Base-by-base conservation (phyloP, 2,888 invertebrate species). In the Xestia rhomboidea region DNA sequence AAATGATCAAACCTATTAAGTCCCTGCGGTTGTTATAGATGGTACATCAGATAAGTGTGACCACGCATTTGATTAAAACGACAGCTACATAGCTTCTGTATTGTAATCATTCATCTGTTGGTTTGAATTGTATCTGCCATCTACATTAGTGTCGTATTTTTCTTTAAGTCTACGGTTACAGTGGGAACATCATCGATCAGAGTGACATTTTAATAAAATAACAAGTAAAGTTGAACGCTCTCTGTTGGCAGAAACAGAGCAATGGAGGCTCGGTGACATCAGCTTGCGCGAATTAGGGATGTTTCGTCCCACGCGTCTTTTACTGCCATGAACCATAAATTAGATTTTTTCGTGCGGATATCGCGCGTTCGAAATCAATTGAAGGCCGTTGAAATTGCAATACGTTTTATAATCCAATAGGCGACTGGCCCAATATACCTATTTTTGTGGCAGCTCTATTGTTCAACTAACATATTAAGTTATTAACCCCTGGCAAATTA, bases 191-290 rank as follows among this genome's bases (percentile, higher is more conserved):
- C 84, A 93, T 92, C 89, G 86, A 92, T 92, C 91, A 92, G 67
- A 76, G 76, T 81, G 83, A 81, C 76, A 83, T 80, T 84, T 73
- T 83, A 27, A 75, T 85, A 83, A 81, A 89, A 79, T 84, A 82
- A 85, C 74, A 74, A 83, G 78, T 85, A 76, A 87, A 91, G 93
- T 92, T 93, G 88, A 93, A 91, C 84, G 92, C 60, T 90, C 93
- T 90, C 79, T 68, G 73, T 71, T 81, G 86, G 83, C 82, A 77
- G 75, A 85, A 79, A 84, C 54, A 67, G 79, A 81, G 44, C 80
- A 81, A 81, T 84, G 73, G 49, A 83, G 77, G 83, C 79, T 66
- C 46, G 79, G 81, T 91, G 91, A 91, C 90, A 89, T 90, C 90
- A 91, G 83, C 79, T 71, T 84, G 76, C 70, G 81, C 90, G 75